A percentile compares a stretch with the other conserved stretches of the same genome.
These are phyloP conservation scores for Sceliomorpha sp. DNA, from an alignment of 2,888 invertebrate species.

Conservation along the genomic window DNA sequence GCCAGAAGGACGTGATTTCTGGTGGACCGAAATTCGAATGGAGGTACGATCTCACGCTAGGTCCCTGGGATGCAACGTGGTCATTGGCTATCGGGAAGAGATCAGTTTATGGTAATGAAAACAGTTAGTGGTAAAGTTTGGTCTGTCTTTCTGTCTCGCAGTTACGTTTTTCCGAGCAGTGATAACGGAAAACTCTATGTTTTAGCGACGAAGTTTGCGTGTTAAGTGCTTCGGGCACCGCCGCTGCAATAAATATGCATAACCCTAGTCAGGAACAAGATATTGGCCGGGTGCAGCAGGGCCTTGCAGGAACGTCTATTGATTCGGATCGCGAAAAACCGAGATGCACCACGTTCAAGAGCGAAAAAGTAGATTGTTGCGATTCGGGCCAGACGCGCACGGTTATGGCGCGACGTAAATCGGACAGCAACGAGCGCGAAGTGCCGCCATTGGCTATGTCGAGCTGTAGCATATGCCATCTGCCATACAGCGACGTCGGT, in stretches of 20 bases:
- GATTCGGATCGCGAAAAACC: slow-evolving; percentile 81
- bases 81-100: slow-evolving; percentile 95
- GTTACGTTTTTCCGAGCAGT: slow-evolving; percentile 11
- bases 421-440: slow-evolving; percentile 77
- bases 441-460: slow-evolving; percentile 67
- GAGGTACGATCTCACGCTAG: slow-evolving; percentile 97
- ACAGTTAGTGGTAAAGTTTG: background rate
- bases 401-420: slow-evolving; percentile 62
- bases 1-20: slow-evolving; percentile 94
- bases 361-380: slow-evolving; percentile 59
- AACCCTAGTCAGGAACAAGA: slow-evolving; percentile 78
- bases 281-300: slow-evolving; percentile 63
- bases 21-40: slow-evolving; percentile 98
- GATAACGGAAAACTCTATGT: background rate
- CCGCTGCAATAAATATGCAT: slow-evolving; percentile 88
- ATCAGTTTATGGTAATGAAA: slow-evolving; percentile 91
- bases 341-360: slow-evolving; percentile 56
- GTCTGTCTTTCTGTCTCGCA: background rate
- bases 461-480: slow-evolving; percentile 86
- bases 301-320: slow-evolving; percentile 81
- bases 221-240: slow-evolving; percentile 95
- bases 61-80: slow-evolving; percentile 95
- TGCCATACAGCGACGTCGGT: slow-evolving; percentile 88
- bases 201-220: slow-evolving; percentile 96
- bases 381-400: slow-evolving; percentile 25